A percentile compares a stretch with the other conserved stretches of the same genome.
These are phyloP conservation scores for Phocides pigmalion DNA, from an alignment of 1,140 invertebrate species.

Conservation along the genomic window DNA sequence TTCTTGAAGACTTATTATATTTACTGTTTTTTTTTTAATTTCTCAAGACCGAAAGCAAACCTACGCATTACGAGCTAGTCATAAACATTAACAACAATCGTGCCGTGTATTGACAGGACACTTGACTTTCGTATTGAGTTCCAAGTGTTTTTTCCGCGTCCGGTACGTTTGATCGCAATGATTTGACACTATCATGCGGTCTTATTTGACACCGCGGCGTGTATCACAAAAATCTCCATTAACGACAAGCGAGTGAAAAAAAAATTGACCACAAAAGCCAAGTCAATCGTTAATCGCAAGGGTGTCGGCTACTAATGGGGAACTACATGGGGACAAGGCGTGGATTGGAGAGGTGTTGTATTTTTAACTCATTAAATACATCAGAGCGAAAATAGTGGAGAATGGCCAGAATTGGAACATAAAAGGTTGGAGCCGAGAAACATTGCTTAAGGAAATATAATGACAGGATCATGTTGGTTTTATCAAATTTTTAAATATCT, in stretches of 20 bases:
- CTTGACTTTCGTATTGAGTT: conserved; percentile 39
- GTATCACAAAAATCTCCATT: conserved; percentile 69
- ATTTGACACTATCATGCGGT: conserved; percentile 65
- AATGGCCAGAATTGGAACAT: no score
- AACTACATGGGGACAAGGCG: conserved; percentile 40
- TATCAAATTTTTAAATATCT: no score
- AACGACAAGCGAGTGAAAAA: conserved; percentile 64
- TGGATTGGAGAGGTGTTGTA: conserved; percentile 40
- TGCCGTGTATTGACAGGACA: conserved; percentile 56
- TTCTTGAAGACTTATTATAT: no score
- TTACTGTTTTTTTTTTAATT: no score
- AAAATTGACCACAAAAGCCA: conserved; percentile 67
- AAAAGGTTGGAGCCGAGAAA: no score
- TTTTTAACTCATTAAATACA: no score
- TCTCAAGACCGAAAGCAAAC: not conserved
- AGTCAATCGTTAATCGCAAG: conserved; percentile 71
- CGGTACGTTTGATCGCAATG: conserved; percentile 68
- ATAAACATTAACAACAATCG: conserved; percentile 32
- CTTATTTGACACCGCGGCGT: conserved; percentile 61
- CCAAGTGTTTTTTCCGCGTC: conserved; percentile 27
- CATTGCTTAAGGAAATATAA: no score
- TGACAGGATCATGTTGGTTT: no score
- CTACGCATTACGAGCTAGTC: not conserved
- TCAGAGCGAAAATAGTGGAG: no score
- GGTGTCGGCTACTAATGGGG: conserved; percentile 76